Conservation (phyloP, 1,140 invertebrate species). For the Vollenhovia emeryi region DNA sequence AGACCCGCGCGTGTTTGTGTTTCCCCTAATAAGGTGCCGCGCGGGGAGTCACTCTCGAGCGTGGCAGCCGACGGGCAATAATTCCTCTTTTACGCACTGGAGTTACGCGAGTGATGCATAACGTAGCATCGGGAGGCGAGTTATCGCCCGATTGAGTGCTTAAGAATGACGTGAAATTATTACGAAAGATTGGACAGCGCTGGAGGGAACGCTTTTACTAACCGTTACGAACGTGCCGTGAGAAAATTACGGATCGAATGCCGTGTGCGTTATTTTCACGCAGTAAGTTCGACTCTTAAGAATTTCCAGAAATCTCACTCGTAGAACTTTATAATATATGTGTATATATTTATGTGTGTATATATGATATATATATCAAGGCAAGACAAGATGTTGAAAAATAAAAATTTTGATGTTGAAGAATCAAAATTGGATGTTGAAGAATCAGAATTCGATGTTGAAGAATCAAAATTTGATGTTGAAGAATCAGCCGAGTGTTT, state of each 20-base stretch:
- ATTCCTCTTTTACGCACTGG: conserved; percentile 27
- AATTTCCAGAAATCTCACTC: not conserved
- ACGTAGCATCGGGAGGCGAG: not conserved
- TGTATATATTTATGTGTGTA: no score
- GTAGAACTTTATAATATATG: no score
- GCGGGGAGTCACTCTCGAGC: not conserved
- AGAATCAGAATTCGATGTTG: no score
- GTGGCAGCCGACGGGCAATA: not conserved
- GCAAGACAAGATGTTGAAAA: no score
- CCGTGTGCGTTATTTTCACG: not conserved
- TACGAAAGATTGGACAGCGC: not conserved
- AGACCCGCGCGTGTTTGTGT: conserved; percentile 8
- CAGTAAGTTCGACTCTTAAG: not conserved
- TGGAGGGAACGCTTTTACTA: not conserved
- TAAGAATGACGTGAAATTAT: conserved; percentile 15
- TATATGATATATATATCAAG: no score
- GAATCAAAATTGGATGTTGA: no score
- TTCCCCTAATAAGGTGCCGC: conserved; percentile 7
- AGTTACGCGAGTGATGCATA: conserved; percentile 19
- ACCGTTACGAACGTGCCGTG: not conserved
- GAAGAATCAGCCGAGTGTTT: no score
- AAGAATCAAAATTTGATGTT: no score
- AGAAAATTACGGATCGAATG: not conserved
- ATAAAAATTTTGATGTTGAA: no score
- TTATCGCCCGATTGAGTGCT: conserved; percentile 16